Percentiles rank a stretch among this genome's conserved stretches.
phyloP scores from a whole-genome alignment of 1,140 invertebrate species.

The Diploscapter pachys region DNA sequence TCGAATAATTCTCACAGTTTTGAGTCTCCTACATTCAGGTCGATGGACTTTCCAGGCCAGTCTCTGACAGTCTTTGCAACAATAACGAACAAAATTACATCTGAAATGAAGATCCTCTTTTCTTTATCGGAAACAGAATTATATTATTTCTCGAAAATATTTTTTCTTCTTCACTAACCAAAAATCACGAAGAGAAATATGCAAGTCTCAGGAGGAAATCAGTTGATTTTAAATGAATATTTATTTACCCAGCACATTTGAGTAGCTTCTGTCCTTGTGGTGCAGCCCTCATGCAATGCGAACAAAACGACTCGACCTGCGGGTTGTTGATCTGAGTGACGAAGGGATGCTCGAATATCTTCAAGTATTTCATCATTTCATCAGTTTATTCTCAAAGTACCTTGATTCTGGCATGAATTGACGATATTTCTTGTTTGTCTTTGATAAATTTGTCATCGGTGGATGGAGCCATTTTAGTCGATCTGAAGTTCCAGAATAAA shows the following conservation, averaged over 20 bases:
- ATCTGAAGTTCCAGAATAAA: too few relatives aligned
- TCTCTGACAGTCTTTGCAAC: slow-evolving; percentile 48
- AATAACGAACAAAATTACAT: slow-evolving; percentile 46
- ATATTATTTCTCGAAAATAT: background rate
- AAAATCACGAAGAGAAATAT: too few relatives aligned
- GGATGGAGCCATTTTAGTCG: too few relatives aligned
- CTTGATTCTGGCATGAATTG: slow-evolving; percentile 31
- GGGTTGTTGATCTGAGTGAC: slow-evolving; percentile 42
- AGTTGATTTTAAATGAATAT: too few relatives aligned
- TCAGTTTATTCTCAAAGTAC: slow-evolving; percentile 6
- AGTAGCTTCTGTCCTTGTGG: slow-evolving; percentile 35
- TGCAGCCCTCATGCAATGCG: slow-evolving; percentile 40
- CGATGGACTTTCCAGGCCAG: slow-evolving; percentile 45
- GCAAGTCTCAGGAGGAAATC: too few relatives aligned
- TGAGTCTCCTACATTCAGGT: slow-evolving; percentile 42
- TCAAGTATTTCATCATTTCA: slow-evolving; percentile 5
- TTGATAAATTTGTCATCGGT: too few relatives aligned
- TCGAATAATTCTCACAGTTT: slow-evolving; percentile 17
- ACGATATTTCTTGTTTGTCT: slow-evolving; percentile 6
- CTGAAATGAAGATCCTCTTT: background rate
- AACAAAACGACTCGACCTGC: slow-evolving; percentile 44
- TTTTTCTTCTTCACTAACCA: too few relatives aligned
- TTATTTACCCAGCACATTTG: slow-evolving; percentile 30
- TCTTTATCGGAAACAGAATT: background rate
- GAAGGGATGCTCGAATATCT: slow-evolving; percentile 45